Evolutionary conservation across 2,888 invertebrate species (phyloP).

Genomic region (Macrosoma leucophasiata): DNA sequence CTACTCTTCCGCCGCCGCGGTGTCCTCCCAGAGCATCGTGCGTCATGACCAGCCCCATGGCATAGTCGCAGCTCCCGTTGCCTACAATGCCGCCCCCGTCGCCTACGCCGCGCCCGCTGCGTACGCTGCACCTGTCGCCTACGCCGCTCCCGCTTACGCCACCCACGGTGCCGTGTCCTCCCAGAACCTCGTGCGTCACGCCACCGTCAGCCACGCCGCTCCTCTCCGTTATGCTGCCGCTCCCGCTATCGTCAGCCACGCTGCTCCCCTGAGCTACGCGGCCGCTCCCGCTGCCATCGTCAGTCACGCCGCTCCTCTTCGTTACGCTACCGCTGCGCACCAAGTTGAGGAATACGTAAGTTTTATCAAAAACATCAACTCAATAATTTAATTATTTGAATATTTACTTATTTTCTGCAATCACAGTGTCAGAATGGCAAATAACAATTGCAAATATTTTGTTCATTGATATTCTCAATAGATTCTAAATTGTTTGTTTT

Average conservation of each 20-base stretch:
- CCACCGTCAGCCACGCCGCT: constrained; percentile 32
- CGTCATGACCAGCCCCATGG: constrained; percentile 46
- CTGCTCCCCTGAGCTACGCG: constrained; percentile 14
- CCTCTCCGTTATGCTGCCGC: constrained; percentile 26
- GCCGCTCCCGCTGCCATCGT: constrained; percentile 24
- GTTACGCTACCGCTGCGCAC: too few species aligned
- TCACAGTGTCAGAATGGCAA: too few species aligned
- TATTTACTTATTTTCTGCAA: too few species aligned
- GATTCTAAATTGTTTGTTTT: too few species aligned
- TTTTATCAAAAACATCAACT: too few species aligned
- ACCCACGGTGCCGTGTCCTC: too few species aligned
- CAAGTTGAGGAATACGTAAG: too few species aligned
- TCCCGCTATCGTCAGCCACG: constrained; percentile 12
- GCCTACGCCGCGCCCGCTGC: constrained; percentile 30
- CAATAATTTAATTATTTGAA: too few species aligned
- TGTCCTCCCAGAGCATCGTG: constrained; percentile 50
- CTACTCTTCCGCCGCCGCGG: constrained; percentile 52
- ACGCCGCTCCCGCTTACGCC: too few species aligned
- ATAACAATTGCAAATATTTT: too few species aligned
- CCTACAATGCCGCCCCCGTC: constrained; percentile 36
- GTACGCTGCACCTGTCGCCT: constrained; percentile 29
- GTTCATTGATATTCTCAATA: too few species aligned
- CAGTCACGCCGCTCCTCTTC: constrained; percentile 31
- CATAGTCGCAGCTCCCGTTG: constrained; percentile 26
- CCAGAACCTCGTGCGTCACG: constrained; percentile 53